A percentile compares a stretch with the other conserved stretches of the same genome.
phyloP scores from a whole-genome alignment of 2,113 vertebrate species.

The Stigmatopora argus region DNA sequence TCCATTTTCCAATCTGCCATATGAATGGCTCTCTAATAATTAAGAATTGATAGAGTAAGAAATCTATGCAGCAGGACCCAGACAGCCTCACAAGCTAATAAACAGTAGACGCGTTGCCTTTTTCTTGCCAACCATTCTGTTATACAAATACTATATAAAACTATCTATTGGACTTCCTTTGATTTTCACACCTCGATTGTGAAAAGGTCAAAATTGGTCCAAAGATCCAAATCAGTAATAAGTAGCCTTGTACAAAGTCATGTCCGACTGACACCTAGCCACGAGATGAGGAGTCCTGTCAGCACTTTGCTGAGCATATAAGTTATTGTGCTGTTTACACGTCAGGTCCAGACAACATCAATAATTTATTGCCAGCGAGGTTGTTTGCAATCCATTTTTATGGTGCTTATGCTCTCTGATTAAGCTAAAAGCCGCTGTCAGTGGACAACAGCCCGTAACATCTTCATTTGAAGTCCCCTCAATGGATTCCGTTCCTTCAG shows the following conservation, averaged over 20 bases:
- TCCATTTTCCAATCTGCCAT: slow-evolving; percentile 57
- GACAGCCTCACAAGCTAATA: slow-evolving; percentile 37
- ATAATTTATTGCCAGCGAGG: slow-evolving; percentile 62
- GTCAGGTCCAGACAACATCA: slow-evolving; percentile 59
- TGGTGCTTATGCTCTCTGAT: slow-evolving; percentile 58
- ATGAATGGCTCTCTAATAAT: slow-evolving; percentile 83
- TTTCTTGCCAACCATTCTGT: slow-evolving; percentile 7
- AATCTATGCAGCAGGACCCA: slow-evolving; percentile 63
- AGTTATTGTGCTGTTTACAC: slow-evolving; percentile 60
- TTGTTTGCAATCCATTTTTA: slow-evolving; percentile 61
- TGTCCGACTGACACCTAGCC: slow-evolving; percentile 39
- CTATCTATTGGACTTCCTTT: no score
- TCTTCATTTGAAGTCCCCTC: slow-evolving; percentile 38
- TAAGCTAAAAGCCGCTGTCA: slow-evolving; percentile 69
- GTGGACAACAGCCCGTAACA: slow-evolving; percentile 43
- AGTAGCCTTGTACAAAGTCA: slow-evolving; percentile 32
- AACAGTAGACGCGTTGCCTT: slow-evolving; percentile 12
- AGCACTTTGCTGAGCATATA: slow-evolving; percentile 53
- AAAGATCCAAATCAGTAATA: slow-evolving; percentile 44
- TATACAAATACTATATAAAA: not conserved
- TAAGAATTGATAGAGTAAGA: slow-evolving; percentile 67
- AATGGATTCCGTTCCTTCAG: slow-evolving; percentile 30
- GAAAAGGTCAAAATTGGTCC: not conserved
- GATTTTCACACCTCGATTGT: no score
- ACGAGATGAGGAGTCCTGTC: slow-evolving; percentile 41